Evolutionary conservation across 2,113 vertebrate species (phyloP).

Genomic region (Crotalus horridus): DNA sequence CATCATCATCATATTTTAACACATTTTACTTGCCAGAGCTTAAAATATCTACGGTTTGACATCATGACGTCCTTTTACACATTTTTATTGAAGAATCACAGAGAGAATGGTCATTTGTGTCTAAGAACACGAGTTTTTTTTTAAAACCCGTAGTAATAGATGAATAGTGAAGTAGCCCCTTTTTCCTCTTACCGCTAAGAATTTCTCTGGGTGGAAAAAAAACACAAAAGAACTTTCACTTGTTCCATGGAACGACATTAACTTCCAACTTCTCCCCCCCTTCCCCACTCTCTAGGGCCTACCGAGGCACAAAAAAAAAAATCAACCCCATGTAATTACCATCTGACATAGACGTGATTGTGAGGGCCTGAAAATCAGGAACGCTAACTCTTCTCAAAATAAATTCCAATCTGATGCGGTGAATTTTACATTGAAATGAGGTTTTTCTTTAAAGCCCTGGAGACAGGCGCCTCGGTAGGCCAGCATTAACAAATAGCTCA

Average conservation of each 20-base stretch:
- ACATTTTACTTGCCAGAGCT: neutral
- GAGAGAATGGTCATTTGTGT: slow-evolving; percentile 52
- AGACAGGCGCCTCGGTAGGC: slow-evolving; percentile 76
- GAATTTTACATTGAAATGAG: slow-evolving; percentile 82
- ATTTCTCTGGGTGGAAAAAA: slow-evolving; percentile 54
- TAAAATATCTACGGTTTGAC: slow-evolving; percentile 27
- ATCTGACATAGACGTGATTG: slow-evolving; percentile 64
- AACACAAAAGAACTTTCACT: slow-evolving; percentile 67
- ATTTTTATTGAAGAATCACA: slow-evolving; percentile 12
- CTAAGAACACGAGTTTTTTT: slow-evolving; percentile 37
- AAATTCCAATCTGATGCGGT: slow-evolving; percentile 77
- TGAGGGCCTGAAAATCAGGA: slow-evolving; percentile 70
- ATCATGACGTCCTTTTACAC: slow-evolving; percentile 19
- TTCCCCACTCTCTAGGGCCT: slow-evolving; percentile 50
- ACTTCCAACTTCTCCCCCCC: slow-evolving; percentile 47
- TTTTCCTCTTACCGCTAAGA: slow-evolving; percentile 38
- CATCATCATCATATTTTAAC: slow-evolving; percentile 43
- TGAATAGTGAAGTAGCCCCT: slow-evolving; percentile 56
- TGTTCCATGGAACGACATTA: slow-evolving; percentile 65
- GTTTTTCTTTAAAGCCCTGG: slow-evolving; percentile 79
- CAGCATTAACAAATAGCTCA: slow-evolving; percentile 77
- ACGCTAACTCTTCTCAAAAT: slow-evolving; percentile 71
- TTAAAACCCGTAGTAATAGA: slow-evolving; percentile 16
- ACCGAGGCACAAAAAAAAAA: slow-evolving; percentile 63
- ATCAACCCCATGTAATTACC: slow-evolving; percentile 73